Evolutionary conservation across 2,113 vertebrate genomes (phyloP), one percentile per base, ranked within the genome.

Genomic region (Pseudorectes ferrugineus): DNA sequence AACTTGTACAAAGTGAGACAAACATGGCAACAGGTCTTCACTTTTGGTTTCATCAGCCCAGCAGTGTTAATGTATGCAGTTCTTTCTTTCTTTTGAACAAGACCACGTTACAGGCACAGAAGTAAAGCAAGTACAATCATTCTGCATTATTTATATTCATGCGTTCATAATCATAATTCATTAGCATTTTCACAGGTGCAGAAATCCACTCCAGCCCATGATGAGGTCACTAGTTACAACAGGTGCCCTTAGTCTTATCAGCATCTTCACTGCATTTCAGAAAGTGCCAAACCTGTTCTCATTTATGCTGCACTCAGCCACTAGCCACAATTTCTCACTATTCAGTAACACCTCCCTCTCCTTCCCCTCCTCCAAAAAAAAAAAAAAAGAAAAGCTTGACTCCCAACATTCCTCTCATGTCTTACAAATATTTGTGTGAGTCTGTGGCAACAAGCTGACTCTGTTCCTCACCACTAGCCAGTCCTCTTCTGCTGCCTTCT

Each of bases 391-490:
- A 14, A 59, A 95, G 9, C 77, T 72, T 59, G 84, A 92, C 14
- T 65, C 42, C 84, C 94, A 85, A 4, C 84, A 85, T 96, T 96
- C 87, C 78, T 89, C 22, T 91, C 93, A 45, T 76, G 71, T 88
- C 87, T 88, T 58, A 67, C 14, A 66, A 76, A 80, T 89, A 70
- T 29, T 66, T 95, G 52, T 89, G 70, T 57, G 52, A 63, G 25
- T 51, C 73, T 40, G 36, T 79, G 70, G 70, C 73, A 76, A 85
- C 74, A 61, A 85, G 58, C 89, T 89, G 38, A 17, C 45, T 59
- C 36, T 33, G 38, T 58, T 85, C 73, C 74, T 82, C 38, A 38
- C 61, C 21, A 12, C 22, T 67, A 36, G 61, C 61, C 73, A 26
- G 52, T 38, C 77, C 0, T 22, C 54, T 65, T 68, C 40, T 91